These are phyloP conservation scores for Holocentrus rufus DNA, from an alignment of 2,797 vertebrate genomes.

Conservation along the genomic window DNA sequence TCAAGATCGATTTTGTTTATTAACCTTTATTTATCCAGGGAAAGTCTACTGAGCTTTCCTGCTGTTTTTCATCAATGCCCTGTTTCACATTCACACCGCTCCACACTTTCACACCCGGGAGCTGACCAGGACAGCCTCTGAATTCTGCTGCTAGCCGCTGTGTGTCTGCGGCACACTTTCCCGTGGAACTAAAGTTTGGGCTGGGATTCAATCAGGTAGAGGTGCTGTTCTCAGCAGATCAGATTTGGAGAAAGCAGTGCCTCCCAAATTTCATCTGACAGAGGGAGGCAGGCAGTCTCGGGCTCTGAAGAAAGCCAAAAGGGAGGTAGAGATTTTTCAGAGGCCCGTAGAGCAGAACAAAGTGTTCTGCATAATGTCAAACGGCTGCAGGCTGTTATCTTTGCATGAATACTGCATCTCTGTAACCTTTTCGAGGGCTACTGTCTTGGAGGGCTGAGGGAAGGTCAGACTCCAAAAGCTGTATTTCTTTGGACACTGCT, in stretches of 20 bases:
- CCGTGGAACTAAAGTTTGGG: slow-evolving; percentile 42
- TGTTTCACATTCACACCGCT: slow-evolving; percentile 21
- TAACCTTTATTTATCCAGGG: slow-evolving; percentile 5
- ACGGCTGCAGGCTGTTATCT: slow-evolving; percentile 48
- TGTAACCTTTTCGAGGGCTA: slow-evolving; percentile 51
- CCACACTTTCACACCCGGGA: slow-evolving; percentile 27
- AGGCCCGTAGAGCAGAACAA: slow-evolving; percentile 23
- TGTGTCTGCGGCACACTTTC: slow-evolving; percentile 39
- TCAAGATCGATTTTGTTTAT: not conserved
- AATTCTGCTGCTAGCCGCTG: not conserved
- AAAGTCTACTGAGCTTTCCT: slow-evolving; percentile 10
- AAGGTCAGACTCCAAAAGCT: slow-evolving; percentile 38
- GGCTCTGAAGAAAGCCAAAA: slow-evolving; percentile 29
- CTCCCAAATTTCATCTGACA: slow-evolving; percentile 55
- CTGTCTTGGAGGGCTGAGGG: slow-evolving; percentile 7
- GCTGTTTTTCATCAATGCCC: slow-evolving; percentile 14
- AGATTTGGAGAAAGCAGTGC: slow-evolving; percentile 54
- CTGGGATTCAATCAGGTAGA: slow-evolving; percentile 55
- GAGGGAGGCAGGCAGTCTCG: not conserved
- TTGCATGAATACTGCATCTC: slow-evolving; percentile 49
- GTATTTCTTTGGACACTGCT: slow-evolving; percentile 2
- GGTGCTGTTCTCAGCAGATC: slow-evolving; percentile 67
- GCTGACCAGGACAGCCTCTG: not conserved
- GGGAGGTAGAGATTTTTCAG: slow-evolving; percentile 32
- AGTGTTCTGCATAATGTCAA: slow-evolving; percentile 51